Conservation (phyloP, 2,888 invertebrate genomes). For the Phania funesta region DNA sequence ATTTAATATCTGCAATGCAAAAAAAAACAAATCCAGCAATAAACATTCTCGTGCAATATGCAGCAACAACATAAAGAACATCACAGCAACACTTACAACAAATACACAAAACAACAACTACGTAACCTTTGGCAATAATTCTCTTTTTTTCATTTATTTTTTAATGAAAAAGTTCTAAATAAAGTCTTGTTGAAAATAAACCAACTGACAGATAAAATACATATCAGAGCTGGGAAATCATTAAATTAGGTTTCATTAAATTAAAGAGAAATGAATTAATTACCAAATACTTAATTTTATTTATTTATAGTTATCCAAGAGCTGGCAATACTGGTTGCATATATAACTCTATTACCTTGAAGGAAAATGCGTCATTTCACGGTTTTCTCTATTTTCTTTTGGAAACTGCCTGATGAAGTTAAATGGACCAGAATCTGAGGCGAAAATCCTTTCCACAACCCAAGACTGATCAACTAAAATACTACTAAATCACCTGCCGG, state of each 20-base stretch:
- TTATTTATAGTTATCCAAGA: no score
- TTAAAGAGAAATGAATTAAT: no score
- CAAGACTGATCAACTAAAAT: no score
- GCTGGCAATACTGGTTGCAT: no score
- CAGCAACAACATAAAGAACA: not conserved
- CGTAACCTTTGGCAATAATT: conserved; percentile 58
- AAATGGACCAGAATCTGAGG: no score
- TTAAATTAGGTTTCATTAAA: not conserved
- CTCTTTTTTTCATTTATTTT: not conserved
- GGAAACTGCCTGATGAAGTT: no score
- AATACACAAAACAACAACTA: not conserved
- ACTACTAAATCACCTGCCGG: no score
- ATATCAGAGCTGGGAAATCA: not conserved
- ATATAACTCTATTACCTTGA: no score
- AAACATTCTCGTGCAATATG: conserved; percentile 44
- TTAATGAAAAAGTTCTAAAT: conserved; percentile 3
- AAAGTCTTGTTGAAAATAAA: conserved; percentile 47
- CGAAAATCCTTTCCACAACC: no score
- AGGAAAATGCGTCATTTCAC: no score
- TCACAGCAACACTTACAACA: conserved; percentile 12
- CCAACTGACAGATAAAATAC: conserved; percentile 30
- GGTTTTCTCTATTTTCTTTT: no score
- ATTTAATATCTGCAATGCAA: conserved; percentile 39
- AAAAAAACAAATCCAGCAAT: conserved; percentile 60
- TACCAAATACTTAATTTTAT: no score